Evolutionary conservation across 2,888 invertebrate genomes (phyloP).

Genomic region (Leistus spinibarbis): DNA sequence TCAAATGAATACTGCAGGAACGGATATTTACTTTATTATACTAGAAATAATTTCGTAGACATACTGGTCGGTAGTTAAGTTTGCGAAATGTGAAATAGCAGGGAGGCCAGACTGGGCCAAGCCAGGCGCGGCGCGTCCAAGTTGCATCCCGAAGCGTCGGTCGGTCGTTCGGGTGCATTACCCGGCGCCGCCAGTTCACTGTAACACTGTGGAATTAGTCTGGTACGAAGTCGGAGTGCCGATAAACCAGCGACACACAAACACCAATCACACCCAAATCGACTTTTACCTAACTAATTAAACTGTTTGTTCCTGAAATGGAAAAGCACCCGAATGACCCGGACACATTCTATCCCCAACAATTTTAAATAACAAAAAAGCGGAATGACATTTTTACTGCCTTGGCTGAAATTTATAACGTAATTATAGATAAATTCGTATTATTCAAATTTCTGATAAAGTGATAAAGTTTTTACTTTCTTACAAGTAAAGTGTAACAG

Average conservation of each 20-base stretch:
- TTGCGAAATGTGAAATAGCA: neutral
- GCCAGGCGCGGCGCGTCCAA: slow-evolving; percentile 1
- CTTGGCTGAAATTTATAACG: too few relatives aligned
- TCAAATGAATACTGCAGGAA: too few relatives aligned
- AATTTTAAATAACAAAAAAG: too few relatives aligned
- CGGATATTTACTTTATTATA: neutral
- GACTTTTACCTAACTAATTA: neutral
- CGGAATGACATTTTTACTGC: too few relatives aligned
- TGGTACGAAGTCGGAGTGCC: neutral
- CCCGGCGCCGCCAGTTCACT: slow-evolving; percentile 1
- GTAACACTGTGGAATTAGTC: slow-evolving; percentile 6
- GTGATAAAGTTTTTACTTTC: too few relatives aligned
- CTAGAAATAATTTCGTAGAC: neutral
- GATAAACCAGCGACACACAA: neutral
- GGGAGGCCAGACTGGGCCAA: neutral
- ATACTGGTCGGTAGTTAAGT: neutral
- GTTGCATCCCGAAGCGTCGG: slow-evolving; percentile 9
- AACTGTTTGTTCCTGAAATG: neutral
- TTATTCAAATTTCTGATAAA: too few relatives aligned
- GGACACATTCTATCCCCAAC: too few relatives aligned
- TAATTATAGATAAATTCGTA: too few relatives aligned
- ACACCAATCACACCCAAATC: neutral
- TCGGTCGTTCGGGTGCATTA: slow-evolving; percentile 16
- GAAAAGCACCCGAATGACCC: too few relatives aligned
- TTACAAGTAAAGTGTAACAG: too few relatives aligned